Conservation (phyloP, 2,797 vertebrate genomes). For the Trachurus trachurus region DNA sequence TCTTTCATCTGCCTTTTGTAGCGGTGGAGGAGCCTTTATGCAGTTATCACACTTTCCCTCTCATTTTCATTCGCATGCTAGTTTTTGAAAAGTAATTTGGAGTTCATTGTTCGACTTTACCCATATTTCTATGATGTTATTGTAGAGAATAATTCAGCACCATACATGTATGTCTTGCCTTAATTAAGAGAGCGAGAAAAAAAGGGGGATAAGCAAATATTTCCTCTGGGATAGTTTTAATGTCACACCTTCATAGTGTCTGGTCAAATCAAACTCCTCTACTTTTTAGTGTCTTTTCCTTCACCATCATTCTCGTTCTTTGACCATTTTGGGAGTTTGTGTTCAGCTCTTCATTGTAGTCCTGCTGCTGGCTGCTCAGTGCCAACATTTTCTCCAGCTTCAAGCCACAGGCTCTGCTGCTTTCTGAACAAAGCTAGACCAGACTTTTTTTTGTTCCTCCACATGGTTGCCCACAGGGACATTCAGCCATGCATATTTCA, state of each 20-base stretch:
- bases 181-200: too few species aligned
- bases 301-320: not conserved
- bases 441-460: not conserved
- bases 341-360: constrained; percentile 1
- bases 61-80: not conserved
- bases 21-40: constrained; percentile 10
- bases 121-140: too few species aligned
- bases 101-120: not conserved
- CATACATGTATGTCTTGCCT: too few species aligned
- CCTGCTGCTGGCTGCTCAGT: constrained; percentile 6
- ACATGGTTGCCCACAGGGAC: not conserved
- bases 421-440: constrained; percentile 8
- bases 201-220: too few species aligned
- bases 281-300: not conserved
- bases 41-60: constrained; percentile 12
- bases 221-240: not conserved
- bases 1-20: constrained; percentile 21
- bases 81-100: not conserved
- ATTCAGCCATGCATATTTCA: not conserved
- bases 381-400: constrained; percentile 23
- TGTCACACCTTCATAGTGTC: too few species aligned
- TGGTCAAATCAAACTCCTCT: not conserved
- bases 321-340: constrained; percentile 1
- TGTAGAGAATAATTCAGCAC: too few species aligned
- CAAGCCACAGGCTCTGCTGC: constrained; percentile 7